Evolutionary conservation across 1,140 invertebrate genomes (phyloP), one percentile per base, ranked within the genome.

Genomic region (Zophobas atratus): DNA sequence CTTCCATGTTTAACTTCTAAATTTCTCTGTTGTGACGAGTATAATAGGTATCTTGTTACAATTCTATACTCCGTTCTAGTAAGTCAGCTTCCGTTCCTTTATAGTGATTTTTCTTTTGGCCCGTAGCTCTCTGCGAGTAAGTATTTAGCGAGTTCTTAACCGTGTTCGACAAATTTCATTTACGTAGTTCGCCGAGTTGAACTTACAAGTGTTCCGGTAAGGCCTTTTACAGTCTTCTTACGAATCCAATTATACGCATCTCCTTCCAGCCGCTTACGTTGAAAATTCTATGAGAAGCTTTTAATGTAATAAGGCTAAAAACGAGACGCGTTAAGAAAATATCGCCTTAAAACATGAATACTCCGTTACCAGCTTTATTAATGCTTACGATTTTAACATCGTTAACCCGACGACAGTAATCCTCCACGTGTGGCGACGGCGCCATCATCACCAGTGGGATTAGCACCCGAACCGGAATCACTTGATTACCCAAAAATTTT

Each of bases 241-340:
- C 53, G 73, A 60, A 75, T 75, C 73, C 73, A 75, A 75, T 75
- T 75, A 75, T 57, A 75, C 73, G 73, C 73, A 75, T 75, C 73
- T 75, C 39, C 49, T 57, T 56, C 32, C 43, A 8, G 6, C 55
- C 56, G 46, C 70, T 48, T 60, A 46, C 41, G 55, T 48, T 60
- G 55, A 75, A 75, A 75, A 60, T 60, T 75, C 73, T 60, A 74
- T 74, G 73, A 60, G 55, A 57, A 75, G 73, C 73, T 60, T 60
- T 75, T 75, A 75, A 75, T 75, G 73, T 75, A 75, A 75, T 75
- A 75, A 75, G 8, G 56, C n/a, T 5, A 67, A 39, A 67, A 67
- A 51, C 49, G 49, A 20, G 49, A 36, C 41, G 49, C 43, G 48
- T 72, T 53, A 55, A 55, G 70, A 51, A 53, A 73, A 73, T 73